These are phyloP conservation scores for Brachyalestes nurse DNA, from an alignment of 2,797 vertebrate species.

Conservation along the genomic window DNA sequence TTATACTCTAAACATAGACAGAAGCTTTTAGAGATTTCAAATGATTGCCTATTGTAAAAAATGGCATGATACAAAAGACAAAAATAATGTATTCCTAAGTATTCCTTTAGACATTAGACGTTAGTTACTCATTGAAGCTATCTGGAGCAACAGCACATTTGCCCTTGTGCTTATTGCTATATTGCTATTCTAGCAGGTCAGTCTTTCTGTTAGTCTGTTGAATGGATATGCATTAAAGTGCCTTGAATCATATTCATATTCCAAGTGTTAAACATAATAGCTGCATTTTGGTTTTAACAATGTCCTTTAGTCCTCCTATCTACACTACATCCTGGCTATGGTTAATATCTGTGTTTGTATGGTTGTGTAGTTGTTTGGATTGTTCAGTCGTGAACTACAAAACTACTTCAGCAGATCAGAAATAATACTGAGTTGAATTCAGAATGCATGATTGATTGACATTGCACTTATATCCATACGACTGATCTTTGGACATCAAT, in stretches of 20 bases:
- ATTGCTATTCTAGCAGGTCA: background rate
- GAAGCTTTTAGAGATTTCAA: too few species aligned
- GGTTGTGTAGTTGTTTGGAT: background rate
- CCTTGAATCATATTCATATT: background rate
- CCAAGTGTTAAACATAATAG: background rate
- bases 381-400: background rate
- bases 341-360: background rate
- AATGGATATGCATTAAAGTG: background rate
- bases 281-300: background rate
- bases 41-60: background rate
- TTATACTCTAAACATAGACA: too few species aligned
- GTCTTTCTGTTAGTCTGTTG: background rate
- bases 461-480: background rate
- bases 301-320: background rate
- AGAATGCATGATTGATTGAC: background rate
- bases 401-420: background rate
- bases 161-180: background rate
- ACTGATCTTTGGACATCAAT: slow-evolving; percentile 1
- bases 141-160: background rate
- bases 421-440: background rate
- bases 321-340: background rate
- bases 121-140: background rate
- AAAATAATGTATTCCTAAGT: background rate
- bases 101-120: background rate
- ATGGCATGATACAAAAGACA: background rate